Base-by-base conservation (phyloP, 2,113 vertebrate species). In the Kobus ellipsiprymnus region DNA sequence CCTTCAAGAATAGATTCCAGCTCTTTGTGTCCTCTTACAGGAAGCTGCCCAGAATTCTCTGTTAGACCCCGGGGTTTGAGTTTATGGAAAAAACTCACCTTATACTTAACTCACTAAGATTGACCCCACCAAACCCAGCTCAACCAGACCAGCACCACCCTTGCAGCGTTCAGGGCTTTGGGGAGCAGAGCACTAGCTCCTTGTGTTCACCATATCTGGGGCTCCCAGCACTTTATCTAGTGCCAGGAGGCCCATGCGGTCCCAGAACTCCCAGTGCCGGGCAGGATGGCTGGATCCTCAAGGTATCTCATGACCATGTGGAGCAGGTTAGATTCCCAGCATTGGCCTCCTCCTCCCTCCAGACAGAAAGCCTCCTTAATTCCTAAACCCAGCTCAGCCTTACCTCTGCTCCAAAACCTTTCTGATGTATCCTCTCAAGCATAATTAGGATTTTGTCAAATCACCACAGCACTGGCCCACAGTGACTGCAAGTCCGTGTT, bases 41-140 rank as follows among this genome's bases (percentile, higher is more conserved):
- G 91, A 95, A 94, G 64, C 59, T 50, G 7, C 59, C 81, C 33
- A 40, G 92, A 89, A 83, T 82, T 78, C 55, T 91, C 50, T 84
- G 52, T 11, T 48, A 96, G 54, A 67, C n/a, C 25, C 59, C 71
- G 29, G 44, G 48, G 82, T 96, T 81, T 40, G 55, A 83, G 94
- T 87, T 96, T 96, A 84, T 36, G 33, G 59, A 84, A 96, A 27
- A n/a, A 85, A 77, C 10, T 48, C 6, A 50, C 30, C 9, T 64
- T 74, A 54, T 77, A 59, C 55, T 92, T 87, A 92, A 90, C 12
- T 87, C 55, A 52, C 29, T 50, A 52, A 74, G 54, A 84, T n/a
- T 78, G 21, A 4, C 30, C 17, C 36, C 48, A 52, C 10, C 13
- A 95, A 57, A 90, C 23, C 33, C 21, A 86, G 81, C 33, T 80